Base-by-base conservation (phyloP, 1,140 invertebrate species). In the Nomia melanderi region DNA sequence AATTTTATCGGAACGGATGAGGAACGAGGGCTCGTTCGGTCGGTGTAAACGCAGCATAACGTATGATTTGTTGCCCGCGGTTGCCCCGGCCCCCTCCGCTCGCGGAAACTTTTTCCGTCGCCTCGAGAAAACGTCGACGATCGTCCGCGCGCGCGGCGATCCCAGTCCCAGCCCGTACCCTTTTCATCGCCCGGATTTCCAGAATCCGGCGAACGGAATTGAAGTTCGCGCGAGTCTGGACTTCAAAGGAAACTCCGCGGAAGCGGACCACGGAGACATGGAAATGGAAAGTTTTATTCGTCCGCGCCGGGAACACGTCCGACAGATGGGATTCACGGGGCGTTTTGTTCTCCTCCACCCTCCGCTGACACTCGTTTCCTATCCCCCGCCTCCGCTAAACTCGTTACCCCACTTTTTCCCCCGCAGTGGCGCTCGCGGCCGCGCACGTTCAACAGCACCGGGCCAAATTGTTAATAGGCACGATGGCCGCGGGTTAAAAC, bases 401-500 rank as follows among this genome's bases (percentile, higher is more conserved):
- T 60, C 36, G 59, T 41, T 57, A 36, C 27, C 31, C 27, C 29
- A 14, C 27, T 62, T 53, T 57, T 59, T 36, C 17, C 2, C 36
- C 5, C 9, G 2, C 20, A 9, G 31, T 29, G 23, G 9, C 17
- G 2, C 12, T 44, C 39, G 29, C n/a, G n/a, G n/a, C n/a, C n/a
- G n/a, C n/a, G n/a, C n/a, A n/a, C n/a, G n/a, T n/a, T n/a, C n/a
- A 57, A 75, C 64, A 59, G 50, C 59, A 44, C 64, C 25, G 36
- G n/a, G 41, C 23, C 29, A 59, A 59, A 36, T 76, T 76, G 54
- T 76, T 76, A 69, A 76, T 76, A 69, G 73, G 29, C 50, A 39
- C 39, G 39, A 17, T 23, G 53, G 53, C 9, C 53, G 39, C 7
- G 14, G 64, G 41, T 66, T 76, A 76, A 69, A 76, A 33, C 29